Base-by-base conservation (phyloP, 2,888 invertebrate species). In the Eledona agricola region DNA sequence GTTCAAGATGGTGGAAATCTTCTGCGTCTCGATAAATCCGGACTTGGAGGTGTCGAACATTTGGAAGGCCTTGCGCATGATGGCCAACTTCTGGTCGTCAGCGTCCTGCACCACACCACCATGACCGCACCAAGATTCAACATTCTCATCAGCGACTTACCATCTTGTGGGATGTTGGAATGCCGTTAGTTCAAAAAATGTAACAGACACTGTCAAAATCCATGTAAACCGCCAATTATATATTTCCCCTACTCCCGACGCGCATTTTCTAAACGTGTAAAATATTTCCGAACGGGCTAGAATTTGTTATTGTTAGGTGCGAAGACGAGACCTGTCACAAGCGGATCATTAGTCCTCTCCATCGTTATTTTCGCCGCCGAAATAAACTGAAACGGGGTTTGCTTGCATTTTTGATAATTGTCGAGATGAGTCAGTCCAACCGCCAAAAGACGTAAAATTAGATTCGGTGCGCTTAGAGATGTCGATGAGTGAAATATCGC, bases 31-130 rank as follows among this genome's bases (percentile, higher is more conserved):
- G 62, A 96, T 96, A 78, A 89, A 91, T 32, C 96, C 96, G 55
- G 88, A 86, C 79, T 94, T 95, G 65, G 89, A 88, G 62, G 93
- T 93, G 79, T 96, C 96, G 73, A 95, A 96, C 95, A 96, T 96
- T 79, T 93, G 93, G 83, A 96, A 96, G 67, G 94, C 94, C 78
- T 93, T 94, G 74, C 93, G 90, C 83, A 96, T 90, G 79, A 95
- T 92, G 80, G 87, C 88, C 83, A 86, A 84, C 78, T 89, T 90
- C 75, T 89, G 89, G 72, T 88, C 89, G 59, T 74, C 73, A 7
- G 37, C n/a, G 9, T 57, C 58, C 58, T 58, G 49, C 35, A 47
- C 37, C 10, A n/a, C 7, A 6, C 4, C 5, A 3, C n/a, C n/a
- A 19, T 3, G 13, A 7, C 42, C 13, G 7, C 29, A 7, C 4